Base-by-base conservation (phyloP, 2,888 invertebrate genomes). In the Ormia ochracea region DNA sequence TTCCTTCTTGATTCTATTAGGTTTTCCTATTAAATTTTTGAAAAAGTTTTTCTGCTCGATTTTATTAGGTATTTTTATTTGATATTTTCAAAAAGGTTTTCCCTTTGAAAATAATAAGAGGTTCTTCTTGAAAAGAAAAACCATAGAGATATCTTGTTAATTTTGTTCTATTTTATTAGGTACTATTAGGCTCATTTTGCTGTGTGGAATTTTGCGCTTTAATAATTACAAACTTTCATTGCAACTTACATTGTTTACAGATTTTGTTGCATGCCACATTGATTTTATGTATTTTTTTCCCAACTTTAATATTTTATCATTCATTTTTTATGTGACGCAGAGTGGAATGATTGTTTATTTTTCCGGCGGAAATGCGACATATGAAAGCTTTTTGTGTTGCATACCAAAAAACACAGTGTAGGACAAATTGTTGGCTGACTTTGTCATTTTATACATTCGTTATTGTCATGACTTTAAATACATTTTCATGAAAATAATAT, bases 361-460 rank as follows among this genome's bases (percentile, higher is more conserved):
- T 77, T 70, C 76, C 69, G 76, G 54, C 76, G 76, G 76, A 77
- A 77, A 58, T 70, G 33, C 69, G 69, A 48, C 63, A 77, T 56
- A 48, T 31, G 66, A 38, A 77, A 77, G 63, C 56, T 77, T 69
- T 31, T 7, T 38, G 14, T 4, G 21, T 38, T 31, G 41, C 26
- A 31, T n/a, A 9, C 36, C 38, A 14, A 7, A 19, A 19, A 21
- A 31, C 2, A 21, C 43, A 17, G 28, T 43, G 9, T 45, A 10
- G 12, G 43, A 38, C 58, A 21, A 33, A 23, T 31, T 41, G 21
- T 41, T 38, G 17, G 10, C 21, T 56, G 52, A 28, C 19, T 59
- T 7, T 48, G 33, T n/a, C 48, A 68, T 58, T 65, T 48, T 52
- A 21, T 50, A 52, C 1, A 45, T 56, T 41, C 12, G 19, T 56